phyloP scores from a whole-genome alignment of 2,113 vertebrate genomes.

The Gobiocypris rarus region DNA sequence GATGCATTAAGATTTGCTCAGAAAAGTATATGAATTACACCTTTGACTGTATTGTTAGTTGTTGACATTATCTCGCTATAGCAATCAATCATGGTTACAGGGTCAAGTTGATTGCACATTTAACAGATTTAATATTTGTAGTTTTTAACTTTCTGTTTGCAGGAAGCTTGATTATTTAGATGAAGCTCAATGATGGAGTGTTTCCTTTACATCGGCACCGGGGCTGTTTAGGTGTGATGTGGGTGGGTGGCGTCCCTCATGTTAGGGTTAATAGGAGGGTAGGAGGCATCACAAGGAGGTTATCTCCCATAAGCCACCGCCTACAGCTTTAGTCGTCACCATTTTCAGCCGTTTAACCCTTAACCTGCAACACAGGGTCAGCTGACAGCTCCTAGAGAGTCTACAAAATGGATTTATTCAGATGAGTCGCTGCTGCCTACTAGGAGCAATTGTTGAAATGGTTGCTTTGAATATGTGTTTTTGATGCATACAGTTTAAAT shows the following conservation, averaged over 20 bases:
- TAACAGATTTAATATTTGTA: neutral
- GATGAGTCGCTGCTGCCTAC: neutral
- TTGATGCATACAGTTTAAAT: neutral
- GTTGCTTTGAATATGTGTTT: neutral
- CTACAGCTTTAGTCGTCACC: conserved; percentile 56
- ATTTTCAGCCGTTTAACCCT: conserved; percentile 64
- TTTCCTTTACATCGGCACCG: neutral
- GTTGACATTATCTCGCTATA: neutral
- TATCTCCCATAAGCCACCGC: conserved; percentile 55
- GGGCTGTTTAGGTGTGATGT: neutral
- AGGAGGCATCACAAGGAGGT: conserved; percentile 29
- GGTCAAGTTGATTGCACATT: neutral
- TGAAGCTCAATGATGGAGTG: neutral
- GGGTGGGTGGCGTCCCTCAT: conserved; percentile 36
- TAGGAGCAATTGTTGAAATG: neutral
- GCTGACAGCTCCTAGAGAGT: conserved; percentile 36
- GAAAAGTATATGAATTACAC: neutral
- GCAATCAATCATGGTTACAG: neutral
- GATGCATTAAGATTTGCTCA: neutral
- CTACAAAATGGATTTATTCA: conserved; percentile 31
- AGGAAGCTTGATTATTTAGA: conserved; percentile 5
- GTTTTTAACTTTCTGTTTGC: neutral
- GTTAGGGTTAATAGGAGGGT: conserved; percentile 44
- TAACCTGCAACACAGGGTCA: conserved; percentile 55
- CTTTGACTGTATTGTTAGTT: neutral